phyloP scores from a whole-genome alignment of 2,797 vertebrate genomes.

The Bradypodion ventrale region DNA sequence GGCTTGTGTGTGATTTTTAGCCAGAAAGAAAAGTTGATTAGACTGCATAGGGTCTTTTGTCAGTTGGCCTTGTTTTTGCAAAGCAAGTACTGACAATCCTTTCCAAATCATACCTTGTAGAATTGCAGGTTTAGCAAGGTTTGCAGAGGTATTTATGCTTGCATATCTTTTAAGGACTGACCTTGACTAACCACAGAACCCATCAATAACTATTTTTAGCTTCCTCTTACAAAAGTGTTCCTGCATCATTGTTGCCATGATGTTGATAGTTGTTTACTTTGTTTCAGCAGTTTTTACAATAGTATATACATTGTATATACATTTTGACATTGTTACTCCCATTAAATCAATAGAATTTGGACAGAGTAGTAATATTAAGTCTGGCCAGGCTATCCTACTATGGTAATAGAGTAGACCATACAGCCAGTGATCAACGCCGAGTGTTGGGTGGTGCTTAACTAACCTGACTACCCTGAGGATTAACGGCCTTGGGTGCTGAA shows the following conservation, averaged over 20 bases:
- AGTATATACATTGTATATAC: too few species aligned
- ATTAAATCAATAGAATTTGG: too few species aligned
- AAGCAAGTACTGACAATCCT: fast-evolving
- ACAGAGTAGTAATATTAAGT: too few species aligned
- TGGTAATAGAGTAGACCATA: too few species aligned
- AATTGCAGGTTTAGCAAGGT: neutral
- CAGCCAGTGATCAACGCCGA: too few species aligned
- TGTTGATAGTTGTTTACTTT: neutral
- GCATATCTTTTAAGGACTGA: neutral
- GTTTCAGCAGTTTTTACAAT: neutral
- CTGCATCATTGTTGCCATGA: neutral
- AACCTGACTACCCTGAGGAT: too few species aligned
- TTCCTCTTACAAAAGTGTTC: neutral
- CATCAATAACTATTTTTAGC: neutral
- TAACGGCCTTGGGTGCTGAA: too few species aligned
- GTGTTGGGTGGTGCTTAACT: too few species aligned
- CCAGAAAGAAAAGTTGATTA: too few species aligned
- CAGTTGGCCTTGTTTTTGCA: neutral
- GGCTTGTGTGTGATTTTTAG: neutral
- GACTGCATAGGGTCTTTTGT: neutral
- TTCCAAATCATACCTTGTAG: neutral
- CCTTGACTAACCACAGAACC: neutral
- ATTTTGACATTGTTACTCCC: too few species aligned
- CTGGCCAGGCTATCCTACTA: too few species aligned
- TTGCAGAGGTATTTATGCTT: too few species aligned